These are phyloP conservation scores for Pterois miles DNA, from an alignment of 2,797 vertebrate species.

Conservation along the genomic window DNA sequence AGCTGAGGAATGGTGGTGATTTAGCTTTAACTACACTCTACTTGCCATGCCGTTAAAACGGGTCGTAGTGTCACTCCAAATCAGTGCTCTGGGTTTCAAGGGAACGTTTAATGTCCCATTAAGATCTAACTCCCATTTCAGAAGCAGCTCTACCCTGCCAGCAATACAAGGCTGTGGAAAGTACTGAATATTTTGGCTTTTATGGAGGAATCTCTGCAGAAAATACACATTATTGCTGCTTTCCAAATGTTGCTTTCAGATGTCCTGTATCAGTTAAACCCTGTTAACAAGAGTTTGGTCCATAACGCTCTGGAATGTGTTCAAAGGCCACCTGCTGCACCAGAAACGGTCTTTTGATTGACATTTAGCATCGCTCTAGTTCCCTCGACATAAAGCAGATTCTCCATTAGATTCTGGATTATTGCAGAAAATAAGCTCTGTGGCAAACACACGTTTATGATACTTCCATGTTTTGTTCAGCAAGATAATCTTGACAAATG, in stretches of 20 bases:
- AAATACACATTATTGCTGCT: not conserved
- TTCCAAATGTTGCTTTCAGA: not conserved
- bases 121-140: conserved; percentile 1
- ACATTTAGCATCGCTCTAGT: not conserved
- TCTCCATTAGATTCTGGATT: too few relatives aligned
- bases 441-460: too few relatives aligned
- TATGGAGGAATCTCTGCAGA: conserved; percentile 3
- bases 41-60: conserved; percentile 14
- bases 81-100: not conserved
- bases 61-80: conserved; percentile 32
- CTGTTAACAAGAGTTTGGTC: not conserved
- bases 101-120: conserved; percentile 9
- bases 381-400: too few relatives aligned
- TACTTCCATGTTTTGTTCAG: too few relatives aligned
- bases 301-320: not conserved
- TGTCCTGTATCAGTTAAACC: not conserved
- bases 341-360: not conserved
- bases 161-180: not conserved
- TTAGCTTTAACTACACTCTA: conserved; percentile 16
- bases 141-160: not conserved
- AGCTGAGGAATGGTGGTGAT: conserved; percentile 14
- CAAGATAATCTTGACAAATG: too few relatives aligned
- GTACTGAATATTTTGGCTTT: not conserved
- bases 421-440: too few relatives aligned
- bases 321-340: not conserved